Evolutionary conservation across 2,797 vertebrate species (phyloP), one percentile per base, ranked within the genome.

Genomic region (Pelochelys cantorii): DNA sequence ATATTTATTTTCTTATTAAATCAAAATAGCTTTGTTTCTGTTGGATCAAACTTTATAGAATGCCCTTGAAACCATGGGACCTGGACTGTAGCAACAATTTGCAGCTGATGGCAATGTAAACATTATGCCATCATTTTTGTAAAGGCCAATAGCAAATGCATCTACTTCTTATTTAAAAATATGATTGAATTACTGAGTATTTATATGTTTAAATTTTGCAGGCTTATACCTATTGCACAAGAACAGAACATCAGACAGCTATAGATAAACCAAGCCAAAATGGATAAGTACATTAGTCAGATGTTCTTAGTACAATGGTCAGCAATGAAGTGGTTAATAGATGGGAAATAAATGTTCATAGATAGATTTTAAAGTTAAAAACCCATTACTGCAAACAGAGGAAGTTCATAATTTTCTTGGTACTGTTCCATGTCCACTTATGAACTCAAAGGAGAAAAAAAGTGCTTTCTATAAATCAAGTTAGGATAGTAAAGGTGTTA

Each of bases 1-100:
- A 91, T 96, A 95, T 96, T 97, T 97, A 96, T 97, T 96, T 94
- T 95, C 93, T 97, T 95, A 96, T 96, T 96, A 96, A 97, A 96
- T 95, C 90, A 96, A 97, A 97, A 94, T 95, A 93, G 91, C 57
- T 89, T 89, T 93, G 80, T 90, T 95, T 81, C 90, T 94, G 94
- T 85, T 91, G 88, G 90, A 94, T 94, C 27, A 83, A 79, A 18
- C 93, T 96, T 97, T 94, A 96, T 92, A 81, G 92, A 87, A 86
- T 91, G 88, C 90, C 68, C 92, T 88, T 90, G 95, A 95, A 94
- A 93, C 91, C 84, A 93, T 95, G 95, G 81, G 90, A 80, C 56
- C 88, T 71, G 34, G 87, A 81, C 83, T 92, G 55, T 54, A 81
- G 87, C 3, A 10, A 92, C 79, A 88, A 94, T 94, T 95, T 97